Conservation (phyloP, 2,888 invertebrate species). For the Pristionchus entomophagus region DNA sequence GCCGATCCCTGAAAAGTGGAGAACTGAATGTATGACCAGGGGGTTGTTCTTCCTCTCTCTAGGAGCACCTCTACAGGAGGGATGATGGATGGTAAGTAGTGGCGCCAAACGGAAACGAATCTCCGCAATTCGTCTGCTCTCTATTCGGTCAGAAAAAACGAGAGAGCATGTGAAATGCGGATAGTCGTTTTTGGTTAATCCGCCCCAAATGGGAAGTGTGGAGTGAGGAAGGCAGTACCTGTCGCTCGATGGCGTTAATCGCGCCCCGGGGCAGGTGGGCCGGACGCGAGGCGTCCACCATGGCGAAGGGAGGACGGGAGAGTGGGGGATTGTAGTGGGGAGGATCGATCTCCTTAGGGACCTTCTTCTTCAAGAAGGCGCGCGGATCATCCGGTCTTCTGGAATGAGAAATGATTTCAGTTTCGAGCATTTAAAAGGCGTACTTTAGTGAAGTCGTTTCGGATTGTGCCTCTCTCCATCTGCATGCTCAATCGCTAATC, state of each 20-base stretch:
- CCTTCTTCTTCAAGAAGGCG: background rate
- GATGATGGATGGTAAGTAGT: background rate
- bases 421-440: too few relatives aligned
- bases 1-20: background rate
- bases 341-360: constrained; percentile 42
- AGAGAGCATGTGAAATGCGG: background rate
- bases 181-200: background rate
- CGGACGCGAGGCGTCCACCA: constrained; percentile 39
- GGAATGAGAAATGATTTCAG: background rate
- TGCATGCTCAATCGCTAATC: too few relatives aligned
- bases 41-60: too few relatives aligned
- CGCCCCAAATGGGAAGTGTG: background rate
- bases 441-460: too few relatives aligned
- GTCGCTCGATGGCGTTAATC: constrained; percentile 24
- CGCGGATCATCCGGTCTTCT: constrained; percentile 33
- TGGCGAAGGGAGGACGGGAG: constrained; percentile 40
- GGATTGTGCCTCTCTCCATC: too few relatives aligned
- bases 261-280: constrained; percentile 31
- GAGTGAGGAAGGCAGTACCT: background rate
- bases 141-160: too few relatives aligned
- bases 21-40: too few relatives aligned
- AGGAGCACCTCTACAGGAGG: too few relatives aligned
- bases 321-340: constrained; percentile 49
- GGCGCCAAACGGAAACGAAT: too few relatives aligned
- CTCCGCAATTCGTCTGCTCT: too few relatives aligned